Conservation (phyloP, 2,888 invertebrate species). For the Nephrotoma flavescens region DNA sequence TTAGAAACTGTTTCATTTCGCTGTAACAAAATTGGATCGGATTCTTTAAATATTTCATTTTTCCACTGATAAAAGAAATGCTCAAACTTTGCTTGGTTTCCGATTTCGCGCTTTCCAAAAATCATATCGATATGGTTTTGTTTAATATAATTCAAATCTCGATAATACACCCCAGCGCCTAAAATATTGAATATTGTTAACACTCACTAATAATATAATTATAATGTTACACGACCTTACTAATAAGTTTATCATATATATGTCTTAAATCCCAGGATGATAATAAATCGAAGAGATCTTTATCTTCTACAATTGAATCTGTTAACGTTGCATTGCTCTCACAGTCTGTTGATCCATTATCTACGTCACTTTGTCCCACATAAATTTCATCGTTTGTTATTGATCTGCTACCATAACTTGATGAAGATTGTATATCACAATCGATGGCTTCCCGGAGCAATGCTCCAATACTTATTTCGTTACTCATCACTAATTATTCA, state of each 20-base stretch:
- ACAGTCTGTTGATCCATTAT: background rate
- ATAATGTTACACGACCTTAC: background rate
- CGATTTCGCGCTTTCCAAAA: background rate
- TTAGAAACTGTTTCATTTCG: background rate
- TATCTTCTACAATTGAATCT: background rate
- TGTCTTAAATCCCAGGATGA: background rate
- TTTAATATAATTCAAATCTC: background rate
- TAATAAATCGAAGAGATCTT: background rate
- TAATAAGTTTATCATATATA: background rate
- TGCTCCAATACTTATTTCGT: background rate
- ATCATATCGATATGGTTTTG: background rate
- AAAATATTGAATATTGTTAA: background rate
- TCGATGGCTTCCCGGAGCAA: background rate
- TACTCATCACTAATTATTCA: background rate
- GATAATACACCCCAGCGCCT: background rate
- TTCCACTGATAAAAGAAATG: background rate
- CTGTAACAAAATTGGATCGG: background rate
- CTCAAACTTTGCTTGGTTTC: background rate
- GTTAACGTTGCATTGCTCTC: background rate
- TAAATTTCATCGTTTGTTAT: background rate
- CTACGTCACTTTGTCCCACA: too few relatives aligned
- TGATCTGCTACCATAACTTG: background rate
- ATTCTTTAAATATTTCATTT: background rate
- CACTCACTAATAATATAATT: background rate
- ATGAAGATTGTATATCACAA: background rate